These are phyloP conservation scores for Porites divaricata DNA, from an alignment of 92 coral and sea anemone genomes.

Conservation along the genomic window DNA sequence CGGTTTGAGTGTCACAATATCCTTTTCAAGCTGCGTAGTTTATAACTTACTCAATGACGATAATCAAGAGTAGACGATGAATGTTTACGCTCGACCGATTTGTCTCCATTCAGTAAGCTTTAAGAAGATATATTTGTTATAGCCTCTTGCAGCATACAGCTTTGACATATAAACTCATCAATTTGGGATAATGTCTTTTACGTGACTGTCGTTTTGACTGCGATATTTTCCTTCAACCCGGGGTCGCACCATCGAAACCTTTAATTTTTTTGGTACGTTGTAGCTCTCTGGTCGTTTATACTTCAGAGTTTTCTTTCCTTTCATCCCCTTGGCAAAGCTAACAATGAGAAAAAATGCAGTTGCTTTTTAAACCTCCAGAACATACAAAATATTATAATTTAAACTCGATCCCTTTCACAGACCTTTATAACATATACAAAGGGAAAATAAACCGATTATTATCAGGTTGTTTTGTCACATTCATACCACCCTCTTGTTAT, in stretches of 20 bases:
- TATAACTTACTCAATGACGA: background rate
- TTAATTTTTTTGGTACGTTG: too few relatives aligned
- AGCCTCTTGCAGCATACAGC: too few relatives aligned
- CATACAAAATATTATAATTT: background rate
- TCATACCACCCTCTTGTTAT: background rate
- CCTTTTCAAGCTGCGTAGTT: background rate
- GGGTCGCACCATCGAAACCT: too few relatives aligned
- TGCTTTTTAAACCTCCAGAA: background rate
- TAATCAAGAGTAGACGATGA: background rate
- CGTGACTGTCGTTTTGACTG: too few relatives aligned
- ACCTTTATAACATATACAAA: background rate
- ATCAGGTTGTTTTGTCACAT: background rate
- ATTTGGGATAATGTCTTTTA: too few relatives aligned
- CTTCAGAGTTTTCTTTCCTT: background rate
- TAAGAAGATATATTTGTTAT: too few relatives aligned
- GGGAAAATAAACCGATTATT: background rate
- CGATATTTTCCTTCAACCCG: too few relatives aligned
- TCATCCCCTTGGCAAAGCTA: background rate
- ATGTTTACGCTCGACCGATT: slow-evolving; percentile 17
- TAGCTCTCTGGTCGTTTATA: background rate
- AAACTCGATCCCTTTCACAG: too few relatives aligned
- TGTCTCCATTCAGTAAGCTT: background rate
- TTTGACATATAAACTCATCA: too few relatives aligned
- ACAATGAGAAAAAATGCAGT: background rate
- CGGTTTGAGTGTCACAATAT: background rate